Evolutionary conservation across 2,797 vertebrate genomes (phyloP).

Genomic region (Sebastes matsubarae): DNA sequence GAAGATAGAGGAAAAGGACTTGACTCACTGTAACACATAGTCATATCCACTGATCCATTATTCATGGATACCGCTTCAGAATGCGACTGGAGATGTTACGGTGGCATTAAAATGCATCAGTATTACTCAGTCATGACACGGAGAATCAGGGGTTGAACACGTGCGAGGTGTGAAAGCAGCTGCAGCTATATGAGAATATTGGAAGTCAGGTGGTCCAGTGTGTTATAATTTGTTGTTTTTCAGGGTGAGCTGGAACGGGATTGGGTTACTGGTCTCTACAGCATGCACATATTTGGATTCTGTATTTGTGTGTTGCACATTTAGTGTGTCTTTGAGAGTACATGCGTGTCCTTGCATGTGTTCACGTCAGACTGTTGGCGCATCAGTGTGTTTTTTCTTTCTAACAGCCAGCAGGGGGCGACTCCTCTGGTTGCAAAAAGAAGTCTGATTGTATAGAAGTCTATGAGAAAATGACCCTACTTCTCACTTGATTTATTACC

Average conservation of each 20-base stretch:
- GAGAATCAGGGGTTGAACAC: constrained; percentile 40
- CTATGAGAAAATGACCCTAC: too few relatives aligned
- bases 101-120: constrained; percentile 65
- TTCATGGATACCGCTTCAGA: constrained; percentile 71
- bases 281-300: not conserved
- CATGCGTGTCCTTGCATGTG: too few relatives aligned
- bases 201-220: not conserved
- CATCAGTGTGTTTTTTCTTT: too few relatives aligned
- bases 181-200: not conserved
- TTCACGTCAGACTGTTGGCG: too few relatives aligned
- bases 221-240: constrained; percentile 1
- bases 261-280: not conserved
- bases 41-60: constrained; percentile 72
- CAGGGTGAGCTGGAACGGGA: not conserved
- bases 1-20: constrained; percentile 50
- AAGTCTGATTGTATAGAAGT: too few relatives aligned
- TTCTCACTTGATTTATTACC: too few relatives aligned
- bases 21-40: constrained; percentile 64
- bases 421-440: too few relatives aligned
- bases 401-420: too few relatives aligned
- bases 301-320: not conserved
- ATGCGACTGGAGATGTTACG: constrained; percentile 64
- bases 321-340: not conserved
- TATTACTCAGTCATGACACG: constrained; percentile 68
- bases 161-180: constrained; percentile 34